A percentile compares a stretch with the other conserved stretches of the same genome.
These are phyloP conservation scores for Eucriotettix oculatus DNA, from an alignment of 2,888 invertebrate genomes.

Conservation along the genomic window DNA sequence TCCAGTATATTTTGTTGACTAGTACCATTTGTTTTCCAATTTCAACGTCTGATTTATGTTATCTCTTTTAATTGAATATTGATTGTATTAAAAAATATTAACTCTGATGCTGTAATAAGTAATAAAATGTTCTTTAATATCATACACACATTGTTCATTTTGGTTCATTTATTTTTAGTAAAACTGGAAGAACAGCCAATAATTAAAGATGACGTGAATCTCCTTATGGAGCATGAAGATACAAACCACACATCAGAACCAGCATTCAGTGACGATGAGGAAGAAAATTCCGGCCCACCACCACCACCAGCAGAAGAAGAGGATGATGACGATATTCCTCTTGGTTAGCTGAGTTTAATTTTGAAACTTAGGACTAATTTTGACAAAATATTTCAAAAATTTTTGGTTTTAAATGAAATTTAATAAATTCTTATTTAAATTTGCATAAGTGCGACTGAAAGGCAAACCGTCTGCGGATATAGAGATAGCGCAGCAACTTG, in stretches of 20 bases:
- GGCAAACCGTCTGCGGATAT: slow-evolving; percentile 21
- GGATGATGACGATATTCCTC: slow-evolving; percentile 58
- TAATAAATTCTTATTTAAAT: neutral
- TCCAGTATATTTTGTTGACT: too few species aligned
- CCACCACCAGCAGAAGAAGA: slow-evolving; percentile 30
- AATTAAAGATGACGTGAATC: too few species aligned
- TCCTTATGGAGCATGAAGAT: too few species aligned
- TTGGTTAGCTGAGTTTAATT: slow-evolving; percentile 21
- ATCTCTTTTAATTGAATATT: too few species aligned
- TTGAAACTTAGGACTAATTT: neutral
- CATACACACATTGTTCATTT: too few species aligned
- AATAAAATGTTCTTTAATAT: too few species aligned
- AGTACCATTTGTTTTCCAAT: too few species aligned
- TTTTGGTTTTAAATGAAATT: neutral
- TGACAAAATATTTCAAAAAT: neutral
- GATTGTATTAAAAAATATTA: too few species aligned
- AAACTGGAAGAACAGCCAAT: too few species aligned
- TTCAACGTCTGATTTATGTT: too few species aligned
- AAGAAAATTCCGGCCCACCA: slow-evolving; percentile 30
- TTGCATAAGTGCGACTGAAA: slow-evolving; percentile 42
- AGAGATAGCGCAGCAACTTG: slow-evolving; percentile 27
- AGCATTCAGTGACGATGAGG: slow-evolving; percentile 75
- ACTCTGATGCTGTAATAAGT: too few species aligned
- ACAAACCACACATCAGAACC: slow-evolving; percentile 33
- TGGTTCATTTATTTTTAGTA: too few species aligned